phyloP scores from a whole-genome alignment of 1,140 invertebrate species.

The Bombus pascuorum region DNA sequence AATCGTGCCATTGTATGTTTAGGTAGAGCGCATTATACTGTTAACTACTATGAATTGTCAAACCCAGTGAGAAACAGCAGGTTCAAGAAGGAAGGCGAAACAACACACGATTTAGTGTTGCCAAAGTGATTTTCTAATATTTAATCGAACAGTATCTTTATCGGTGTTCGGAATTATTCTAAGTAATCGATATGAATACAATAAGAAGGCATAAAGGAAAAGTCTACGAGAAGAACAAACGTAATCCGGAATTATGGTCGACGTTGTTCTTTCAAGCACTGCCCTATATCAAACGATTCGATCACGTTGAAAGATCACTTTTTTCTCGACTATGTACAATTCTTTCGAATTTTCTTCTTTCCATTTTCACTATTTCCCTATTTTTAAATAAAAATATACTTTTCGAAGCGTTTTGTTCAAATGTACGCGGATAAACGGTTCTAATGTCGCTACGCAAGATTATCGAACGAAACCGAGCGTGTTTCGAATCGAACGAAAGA shows the following conservation, averaged over 20 bases:
- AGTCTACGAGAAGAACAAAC: neutral
- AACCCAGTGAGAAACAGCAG: neutral
- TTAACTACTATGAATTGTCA: neutral
- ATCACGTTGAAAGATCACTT: neutral
- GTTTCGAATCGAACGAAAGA: neutral
- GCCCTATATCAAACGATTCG: conserved; percentile 27
- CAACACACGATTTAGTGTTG: neutral
- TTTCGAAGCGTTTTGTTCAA: neutral
- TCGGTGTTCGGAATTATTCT: neutral
- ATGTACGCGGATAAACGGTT: conserved; percentile 5
- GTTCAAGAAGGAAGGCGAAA: neutral
- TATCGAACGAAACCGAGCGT: neutral
- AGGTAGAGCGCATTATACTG: conserved; percentile 31
- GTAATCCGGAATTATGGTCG: neutral
- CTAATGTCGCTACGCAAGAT: neutral
- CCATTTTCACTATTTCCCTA: no score
- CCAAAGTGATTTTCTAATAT: conserved; percentile 8
- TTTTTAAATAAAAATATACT: neutral
- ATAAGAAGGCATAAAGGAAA: neutral
- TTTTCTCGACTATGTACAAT: neutral
- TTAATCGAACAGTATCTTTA: neutral
- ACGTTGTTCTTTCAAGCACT: conserved; percentile 42
- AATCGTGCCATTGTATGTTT: conserved; percentile 56
- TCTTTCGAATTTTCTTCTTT: neutral
- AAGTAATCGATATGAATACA: neutral